phyloP scores from a whole-genome alignment of 2,888 invertebrate genomes.

The Caenorhabditis sulstoni region DNA sequence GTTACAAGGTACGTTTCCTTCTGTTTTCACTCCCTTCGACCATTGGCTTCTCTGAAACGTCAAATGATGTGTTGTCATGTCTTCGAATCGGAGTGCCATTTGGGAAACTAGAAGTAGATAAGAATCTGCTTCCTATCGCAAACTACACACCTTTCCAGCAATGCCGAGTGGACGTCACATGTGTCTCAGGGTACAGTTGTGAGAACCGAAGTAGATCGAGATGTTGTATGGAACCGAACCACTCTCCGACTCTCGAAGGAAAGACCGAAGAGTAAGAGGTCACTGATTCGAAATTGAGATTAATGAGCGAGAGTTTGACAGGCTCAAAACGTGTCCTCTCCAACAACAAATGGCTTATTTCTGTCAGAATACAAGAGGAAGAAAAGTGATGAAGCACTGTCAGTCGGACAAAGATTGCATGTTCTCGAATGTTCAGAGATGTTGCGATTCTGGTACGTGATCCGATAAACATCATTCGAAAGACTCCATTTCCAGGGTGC shows the following conservation, averaged over 20 bases:
- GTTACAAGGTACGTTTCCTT: conserved; percentile 35
- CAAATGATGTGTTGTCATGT: no score
- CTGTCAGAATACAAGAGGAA: conserved; percentile 34
- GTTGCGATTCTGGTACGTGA: conserved; percentile 42
- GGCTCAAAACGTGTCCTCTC: conserved; percentile 45
- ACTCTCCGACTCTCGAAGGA: conserved; percentile 22
- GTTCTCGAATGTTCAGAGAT: conserved; percentile 45
- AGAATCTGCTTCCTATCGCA: conserved; percentile 24
- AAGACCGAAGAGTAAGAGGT: conserved; percentile 37
- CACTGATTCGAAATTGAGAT: conserved; percentile 22
- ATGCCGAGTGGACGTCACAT: conserved; percentile 49
- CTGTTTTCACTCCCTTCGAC: conserved; percentile 4
- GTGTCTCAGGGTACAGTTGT: conserved; percentile 56
- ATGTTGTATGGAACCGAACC: conserved; percentile 51
- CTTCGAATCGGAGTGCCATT: conserved; percentile 29
- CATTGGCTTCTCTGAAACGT: neutral
- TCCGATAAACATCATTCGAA: neutral
- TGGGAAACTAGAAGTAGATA: conserved; percentile 52
- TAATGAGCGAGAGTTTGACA: conserved; percentile 4
- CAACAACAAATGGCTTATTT: conserved; percentile 41
- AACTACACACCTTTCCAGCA: conserved; percentile 52
- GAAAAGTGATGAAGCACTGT: conserved; percentile 28
- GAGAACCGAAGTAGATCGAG: conserved; percentile 41
- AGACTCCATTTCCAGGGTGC: conserved; percentile 26
- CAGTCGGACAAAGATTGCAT: conserved; percentile 38